Base-by-base conservation (phyloP, 2,888 invertebrate species). In the Polydrusus tereticollis region DNA sequence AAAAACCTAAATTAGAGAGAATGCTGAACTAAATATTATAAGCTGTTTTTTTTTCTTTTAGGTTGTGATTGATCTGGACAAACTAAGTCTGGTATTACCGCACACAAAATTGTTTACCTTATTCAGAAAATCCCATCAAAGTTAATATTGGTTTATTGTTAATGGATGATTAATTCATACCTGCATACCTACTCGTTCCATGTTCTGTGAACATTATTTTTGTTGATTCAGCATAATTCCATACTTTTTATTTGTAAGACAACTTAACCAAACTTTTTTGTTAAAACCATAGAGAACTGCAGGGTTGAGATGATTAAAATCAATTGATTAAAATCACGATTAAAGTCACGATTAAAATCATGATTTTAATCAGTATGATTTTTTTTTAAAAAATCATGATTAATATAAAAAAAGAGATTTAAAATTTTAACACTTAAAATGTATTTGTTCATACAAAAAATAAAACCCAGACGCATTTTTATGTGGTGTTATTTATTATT, bases 61-160 rank as follows among this genome's bases (percentile, higher is more conserved):
- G 88, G 88, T 92, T 2, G 85, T 90, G 43, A 86, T 93, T 45
- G 88, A 89, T 80, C 86, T 94, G 60, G 87, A 89, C 62, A 89
- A 91, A 75, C 87, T 92, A 67, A 92, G 93, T 80, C 86, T 92
- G 26, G 75, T 73, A 10, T 20, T 75, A 16, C 69, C 75, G 0
- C 62, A 75, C 43, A 75, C 72, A 26, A 69, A 55, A 63, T 29
- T 75, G 3, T 75, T 72, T 45, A 66, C 36, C 16, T 29, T 75
- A 33, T 75, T 47, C 43, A 59, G 52, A 20, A 66, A 70, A 50
- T 41, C 65, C 8, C 58, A 70, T 41, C 45, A 62, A 18, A 70
- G 47, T 23, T 73, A 14, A 20, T 45, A n/a, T 18, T 20, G 20
- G 2, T 45, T 45, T 45, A 20, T 10, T 45, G 20, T 45, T 45